phyloP scores from a whole-genome alignment of 2,113 vertebrate genomes.

The Boleophthalmus pectinirostris region DNA sequence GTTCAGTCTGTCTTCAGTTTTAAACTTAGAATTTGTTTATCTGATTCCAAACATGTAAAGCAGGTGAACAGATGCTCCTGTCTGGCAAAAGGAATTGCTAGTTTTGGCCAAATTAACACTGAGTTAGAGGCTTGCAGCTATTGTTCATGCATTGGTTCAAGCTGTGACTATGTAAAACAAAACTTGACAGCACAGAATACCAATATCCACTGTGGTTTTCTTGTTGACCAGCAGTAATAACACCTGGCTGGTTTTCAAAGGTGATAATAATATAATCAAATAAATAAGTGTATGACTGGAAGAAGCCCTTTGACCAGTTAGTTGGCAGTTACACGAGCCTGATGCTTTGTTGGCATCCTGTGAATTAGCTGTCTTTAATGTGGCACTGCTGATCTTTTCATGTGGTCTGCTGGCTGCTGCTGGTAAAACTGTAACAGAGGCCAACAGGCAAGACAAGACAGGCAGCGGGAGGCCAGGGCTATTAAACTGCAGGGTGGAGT shows the following conservation, averaged over 20 bases:
- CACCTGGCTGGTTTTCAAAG: not conserved
- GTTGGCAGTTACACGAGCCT: constrained; percentile 19
- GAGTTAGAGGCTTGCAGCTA: no score
- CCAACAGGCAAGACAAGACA: constrained; percentile 35
- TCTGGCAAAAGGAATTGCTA: not conserved
- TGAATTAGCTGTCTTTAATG: constrained; percentile 40
- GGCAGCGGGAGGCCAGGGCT: constrained; percentile 1
- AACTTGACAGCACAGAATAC: no score
- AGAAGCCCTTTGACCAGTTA: not conserved
- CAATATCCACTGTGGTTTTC: not conserved
- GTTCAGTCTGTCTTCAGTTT: no score
- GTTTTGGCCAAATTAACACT: no score
- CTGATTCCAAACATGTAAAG: no score
- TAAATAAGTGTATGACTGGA: constrained; percentile 5
- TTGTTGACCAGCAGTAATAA: not conserved
- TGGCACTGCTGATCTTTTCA: constrained; percentile 30
- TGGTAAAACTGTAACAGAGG: constrained; percentile 21
- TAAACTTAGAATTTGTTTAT: no score
- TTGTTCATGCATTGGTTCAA: no score
- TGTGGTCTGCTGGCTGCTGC: constrained; percentile 36
- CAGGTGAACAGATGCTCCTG: no score
- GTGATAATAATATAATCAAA: not conserved
- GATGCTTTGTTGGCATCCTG: constrained; percentile 41
- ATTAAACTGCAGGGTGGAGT: not conserved
- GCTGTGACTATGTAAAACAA: no score